These are phyloP conservation scores for Allacma fusca DNA, from an alignment of 2,888 invertebrate genomes.

Conservation along the genomic window DNA sequence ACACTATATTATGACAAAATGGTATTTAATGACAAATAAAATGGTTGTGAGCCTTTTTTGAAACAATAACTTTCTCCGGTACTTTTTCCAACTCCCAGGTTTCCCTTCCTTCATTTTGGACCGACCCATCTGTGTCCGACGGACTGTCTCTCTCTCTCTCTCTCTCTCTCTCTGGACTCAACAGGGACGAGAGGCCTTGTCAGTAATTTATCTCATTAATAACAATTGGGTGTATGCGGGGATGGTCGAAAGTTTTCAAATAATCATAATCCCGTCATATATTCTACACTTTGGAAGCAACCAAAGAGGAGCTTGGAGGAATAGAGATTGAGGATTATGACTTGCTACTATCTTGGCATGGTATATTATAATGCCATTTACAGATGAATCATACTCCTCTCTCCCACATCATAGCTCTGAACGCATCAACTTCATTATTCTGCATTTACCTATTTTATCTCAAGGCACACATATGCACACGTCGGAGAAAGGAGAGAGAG, in stretches of 20 bases:
- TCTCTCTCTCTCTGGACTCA: too few species aligned
- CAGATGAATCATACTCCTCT: background rate
- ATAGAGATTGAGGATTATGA: background rate
- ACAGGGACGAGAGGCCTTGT: too few species aligned
- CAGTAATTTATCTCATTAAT: background rate
- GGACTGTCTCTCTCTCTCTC: too few species aligned
- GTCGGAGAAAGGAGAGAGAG: too few species aligned
- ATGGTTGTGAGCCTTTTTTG: slow-evolving; percentile 11
- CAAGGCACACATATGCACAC: too few species aligned
- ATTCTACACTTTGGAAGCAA: background rate
- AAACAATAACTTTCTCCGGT: background rate
- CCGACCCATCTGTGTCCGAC: too few species aligned
- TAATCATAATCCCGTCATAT: slow-evolving; percentile 10
- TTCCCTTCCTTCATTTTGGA: too few species aligned
- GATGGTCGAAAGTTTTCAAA: slow-evolving; percentile 1
- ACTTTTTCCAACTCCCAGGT: background rate
- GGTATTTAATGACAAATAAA: slow-evolving; percentile 10
- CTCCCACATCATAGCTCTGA: background rate
- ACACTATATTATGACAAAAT: background rate
- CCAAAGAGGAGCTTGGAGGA: background rate
- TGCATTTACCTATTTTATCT: background rate
- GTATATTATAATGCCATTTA: slow-evolving; percentile 2
- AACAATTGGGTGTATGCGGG: background rate
- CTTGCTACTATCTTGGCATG: background rate
- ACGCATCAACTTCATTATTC: background rate